phyloP scores from a whole-genome alignment of 1,140 invertebrate species.

The Lasioglossum baleicum region DNA sequence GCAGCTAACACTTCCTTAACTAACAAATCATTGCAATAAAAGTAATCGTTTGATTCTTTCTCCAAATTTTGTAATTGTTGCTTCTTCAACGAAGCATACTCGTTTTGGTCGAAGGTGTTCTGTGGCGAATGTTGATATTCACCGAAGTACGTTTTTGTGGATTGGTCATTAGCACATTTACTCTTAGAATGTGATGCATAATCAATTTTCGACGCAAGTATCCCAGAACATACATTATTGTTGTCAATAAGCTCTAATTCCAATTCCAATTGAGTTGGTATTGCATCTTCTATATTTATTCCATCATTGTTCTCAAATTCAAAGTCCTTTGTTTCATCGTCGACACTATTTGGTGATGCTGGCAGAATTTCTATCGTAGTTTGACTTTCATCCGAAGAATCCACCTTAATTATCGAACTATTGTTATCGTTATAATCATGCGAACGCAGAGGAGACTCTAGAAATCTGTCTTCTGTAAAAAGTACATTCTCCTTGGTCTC shows the following conservation, averaged over 20 bases:
- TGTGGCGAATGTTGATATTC: constrained; percentile 6
- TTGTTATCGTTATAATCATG: constrained; percentile 36
- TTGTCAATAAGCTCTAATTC: constrained; percentile 71
- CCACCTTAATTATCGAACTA: constrained; percentile 72
- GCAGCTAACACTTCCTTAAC: constrained; percentile 77
- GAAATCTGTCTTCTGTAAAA: constrained; percentile 12
- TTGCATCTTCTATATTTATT: constrained; percentile 66
- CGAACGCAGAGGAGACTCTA: neutral
- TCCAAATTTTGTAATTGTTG: neutral
- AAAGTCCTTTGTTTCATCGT: constrained; percentile 30
- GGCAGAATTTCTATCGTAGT: constrained; percentile 76
- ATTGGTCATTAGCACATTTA: neutral
- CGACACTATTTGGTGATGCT: constrained; percentile 67
- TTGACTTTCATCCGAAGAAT: constrained; percentile 76
- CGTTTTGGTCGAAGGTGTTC: neutral
- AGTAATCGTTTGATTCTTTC: constrained; percentile 27
- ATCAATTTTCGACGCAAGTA: constrained; percentile 49
- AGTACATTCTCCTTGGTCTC: constrained; percentile 1
- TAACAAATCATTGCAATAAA: constrained; percentile 66
- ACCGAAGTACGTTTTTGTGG: neutral
- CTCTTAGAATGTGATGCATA: constrained; percentile 4
- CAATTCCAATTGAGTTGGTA: constrained; percentile 71
- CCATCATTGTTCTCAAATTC: constrained; percentile 9
- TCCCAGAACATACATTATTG: constrained; percentile 52
- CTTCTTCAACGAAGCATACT: too few relatives aligned